Evolutionary conservation across 1,140 invertebrate genomes (phyloP), one percentile per base, ranked within the genome.

Genomic region (Littorina saxatilis): DNA sequence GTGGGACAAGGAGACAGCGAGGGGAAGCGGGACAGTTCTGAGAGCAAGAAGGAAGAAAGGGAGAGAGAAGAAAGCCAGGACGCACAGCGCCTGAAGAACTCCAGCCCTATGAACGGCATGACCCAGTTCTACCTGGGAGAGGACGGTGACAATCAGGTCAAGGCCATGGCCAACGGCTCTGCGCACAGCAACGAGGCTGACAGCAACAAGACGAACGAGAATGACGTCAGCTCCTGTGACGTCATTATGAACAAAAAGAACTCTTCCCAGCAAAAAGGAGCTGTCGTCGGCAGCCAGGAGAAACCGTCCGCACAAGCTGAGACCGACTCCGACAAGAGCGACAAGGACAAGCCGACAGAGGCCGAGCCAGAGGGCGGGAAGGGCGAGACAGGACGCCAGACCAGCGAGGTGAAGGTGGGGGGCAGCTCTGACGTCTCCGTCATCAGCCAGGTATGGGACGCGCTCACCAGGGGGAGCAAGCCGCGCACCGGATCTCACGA

Each of bases 361-460:
- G 37, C 15, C 15, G 39, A 13, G 37, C 37, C 13, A 4, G 74
- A 58, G 35, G 55, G 37, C 2, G 50, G 39, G 29, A 23, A 20
- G 20, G 23, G n/a, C 3, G 35, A 43, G 39, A n/a, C n/a, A n/a
- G n/a, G n/a, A n/a, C 32, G 55, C 43, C 17, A 32, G 23, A 66
- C 58, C 17, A 63, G 76, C 29, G 76, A 78, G 40, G 40, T 58
- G 23, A 58, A 47, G 17, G 55, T 78, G 29, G 76, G 40, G 23
- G 58, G 40, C 29, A 11, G 76, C 58, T 66, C 76, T 27, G 76
- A 78, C 39, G 58, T 55, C 2, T 78, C 76, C 11, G 35, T 78
- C 20, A 76, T 76, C 50, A 32, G 55, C 27, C 74, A 76, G 74
- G n/a, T 76, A 29, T 76, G 74, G 74, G 47, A 50, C 3, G 74